Conservation (phyloP, 2,797 vertebrate species). For the Adrianichthys oophorus region DNA sequence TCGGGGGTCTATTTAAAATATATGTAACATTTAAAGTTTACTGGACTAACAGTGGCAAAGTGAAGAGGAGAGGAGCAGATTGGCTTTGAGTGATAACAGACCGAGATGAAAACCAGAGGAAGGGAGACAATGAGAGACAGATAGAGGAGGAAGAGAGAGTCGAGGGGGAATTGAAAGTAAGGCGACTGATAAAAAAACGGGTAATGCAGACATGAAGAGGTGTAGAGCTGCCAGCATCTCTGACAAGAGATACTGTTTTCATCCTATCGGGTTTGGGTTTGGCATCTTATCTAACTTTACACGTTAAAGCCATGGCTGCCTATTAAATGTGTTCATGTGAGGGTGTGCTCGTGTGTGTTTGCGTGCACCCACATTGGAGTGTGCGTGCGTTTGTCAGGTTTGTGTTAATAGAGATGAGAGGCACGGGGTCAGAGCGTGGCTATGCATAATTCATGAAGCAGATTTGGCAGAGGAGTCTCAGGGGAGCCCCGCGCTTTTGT, state of each 20-base stretch:
- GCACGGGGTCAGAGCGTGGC: constrained; percentile 70
- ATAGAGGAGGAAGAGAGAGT: constrained; percentile 30
- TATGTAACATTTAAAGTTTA: too few species aligned
- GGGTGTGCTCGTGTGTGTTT: constrained; percentile 8
- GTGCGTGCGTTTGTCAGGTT: constrained; percentile 56
- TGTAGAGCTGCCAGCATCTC: constrained; percentile 32
- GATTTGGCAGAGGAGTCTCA: constrained; percentile 76
- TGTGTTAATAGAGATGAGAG: constrained; percentile 81
- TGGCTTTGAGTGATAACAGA: constrained; percentile 68
- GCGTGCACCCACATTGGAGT: constrained; percentile 15
- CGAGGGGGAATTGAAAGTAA: constrained; percentile 47
- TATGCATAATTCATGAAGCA: constrained; percentile 80
- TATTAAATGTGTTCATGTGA: constrained; percentile 38
- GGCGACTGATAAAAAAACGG: constrained; percentile 63
- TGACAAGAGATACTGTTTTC: constrained; percentile 12
- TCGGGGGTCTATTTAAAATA: too few species aligned
- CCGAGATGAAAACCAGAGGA: constrained; percentile 58
- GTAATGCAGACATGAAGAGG: constrained; percentile 42
- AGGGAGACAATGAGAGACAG: constrained; percentile 59
- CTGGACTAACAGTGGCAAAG: constrained; percentile 32
- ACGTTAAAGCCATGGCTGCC: constrained; percentile 18
- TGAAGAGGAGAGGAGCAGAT: constrained; percentile 61
- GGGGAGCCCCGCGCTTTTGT: constrained; percentile 74
- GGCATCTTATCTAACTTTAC: constrained; percentile 36
- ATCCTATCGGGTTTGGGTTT: constrained; percentile 29